Evolutionary conservation across 2,888 invertebrate genomes (phyloP).

Genomic region (Monopis laevigella): DNA sequence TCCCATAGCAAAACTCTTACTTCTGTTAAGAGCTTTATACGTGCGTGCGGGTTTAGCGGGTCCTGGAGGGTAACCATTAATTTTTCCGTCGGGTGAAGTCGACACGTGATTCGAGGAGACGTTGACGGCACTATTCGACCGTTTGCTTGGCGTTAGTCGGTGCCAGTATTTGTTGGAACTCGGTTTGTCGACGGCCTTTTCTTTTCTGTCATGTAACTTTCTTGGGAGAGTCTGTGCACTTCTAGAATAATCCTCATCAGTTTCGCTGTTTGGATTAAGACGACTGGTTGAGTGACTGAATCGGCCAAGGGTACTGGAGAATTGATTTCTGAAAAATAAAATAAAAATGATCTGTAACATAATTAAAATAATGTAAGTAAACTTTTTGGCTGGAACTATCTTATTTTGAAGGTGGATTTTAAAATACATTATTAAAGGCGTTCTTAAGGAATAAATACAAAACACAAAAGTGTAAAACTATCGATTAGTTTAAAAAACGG

Average conservation of each 20-base stretch:
- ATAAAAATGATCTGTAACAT: constrained; percentile 25
- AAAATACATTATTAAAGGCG: no score
- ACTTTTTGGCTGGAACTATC: no score
- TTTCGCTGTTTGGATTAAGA: constrained; percentile 65
- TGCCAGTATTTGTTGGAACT: constrained; percentile 57
- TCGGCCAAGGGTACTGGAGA: constrained; percentile 80
- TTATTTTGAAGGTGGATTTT: no score
- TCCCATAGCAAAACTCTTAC: constrained; percentile 88
- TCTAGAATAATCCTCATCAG: constrained; percentile 62
- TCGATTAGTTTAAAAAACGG: no score
- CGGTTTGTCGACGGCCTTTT: constrained; percentile 50
- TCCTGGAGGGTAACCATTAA: constrained; percentile 62
- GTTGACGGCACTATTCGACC: constrained; percentile 72
- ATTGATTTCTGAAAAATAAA: constrained; percentile 71
- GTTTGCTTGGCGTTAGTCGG: constrained; percentile 60
- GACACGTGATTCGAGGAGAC: constrained; percentile 50
- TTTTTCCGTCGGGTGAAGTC: constrained; percentile 41
- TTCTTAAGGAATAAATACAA: no score
- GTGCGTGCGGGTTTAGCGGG: constrained; percentile 83
- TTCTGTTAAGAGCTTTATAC: constrained; percentile 79
- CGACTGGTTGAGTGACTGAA: constrained; percentile 85
- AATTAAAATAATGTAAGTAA: no score
- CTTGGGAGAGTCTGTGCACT: constrained; percentile 83
- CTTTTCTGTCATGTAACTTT: constrained; percentile 63
- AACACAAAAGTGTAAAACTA: no score